Percentiles rank a stretch among this genome's conserved stretches.
These are phyloP conservation scores for Stigmatopora argus DNA, from an alignment of 2,113 vertebrate species.

Conservation along the genomic window DNA sequence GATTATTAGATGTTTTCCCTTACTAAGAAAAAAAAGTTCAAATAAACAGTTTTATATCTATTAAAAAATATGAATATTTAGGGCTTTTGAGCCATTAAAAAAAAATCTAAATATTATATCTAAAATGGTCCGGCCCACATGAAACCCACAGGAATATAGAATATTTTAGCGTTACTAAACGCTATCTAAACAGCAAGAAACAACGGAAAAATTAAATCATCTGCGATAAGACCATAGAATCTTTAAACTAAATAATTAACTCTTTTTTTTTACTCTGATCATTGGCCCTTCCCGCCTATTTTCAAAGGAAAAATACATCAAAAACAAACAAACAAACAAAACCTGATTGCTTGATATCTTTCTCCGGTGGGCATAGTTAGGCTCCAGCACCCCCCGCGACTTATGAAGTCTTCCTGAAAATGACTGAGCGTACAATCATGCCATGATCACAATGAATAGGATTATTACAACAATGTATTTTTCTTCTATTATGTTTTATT, in stretches of 20 bases:
- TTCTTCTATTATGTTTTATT: not conserved
- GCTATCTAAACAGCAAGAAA: slow-evolving; percentile 62
- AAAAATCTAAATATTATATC: too few relatives aligned
- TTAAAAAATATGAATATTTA: too few relatives aligned
- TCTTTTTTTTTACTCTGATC: slow-evolving; percentile 74
- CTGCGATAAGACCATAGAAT: slow-evolving; percentile 88
- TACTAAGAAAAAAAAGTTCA: too few relatives aligned
- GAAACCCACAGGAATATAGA: slow-evolving; percentile 49
- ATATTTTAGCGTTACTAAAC: slow-evolving; percentile 68
- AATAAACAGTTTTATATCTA: too few relatives aligned
- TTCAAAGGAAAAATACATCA: slow-evolving; percentile 74
- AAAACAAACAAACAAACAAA: slow-evolving; percentile 79
- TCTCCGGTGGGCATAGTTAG: slow-evolving; percentile 77
- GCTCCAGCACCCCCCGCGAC: too few relatives aligned
- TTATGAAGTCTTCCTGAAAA: too few relatives aligned
- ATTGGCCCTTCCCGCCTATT: slow-evolving; percentile 83
- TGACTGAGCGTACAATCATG: too few relatives aligned
- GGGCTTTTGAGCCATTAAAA: too few relatives aligned
- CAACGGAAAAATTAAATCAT: slow-evolving; percentile 77
- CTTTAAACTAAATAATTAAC: slow-evolving; percentile 99
- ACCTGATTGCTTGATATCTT: slow-evolving; percentile 82
- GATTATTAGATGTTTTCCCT: too few relatives aligned
- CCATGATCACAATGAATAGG: not conserved
- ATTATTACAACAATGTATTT: not conserved
- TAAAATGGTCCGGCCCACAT: too few relatives aligned